Percentiles rank a stretch among this genome's conserved stretches.
These are phyloP conservation scores for Passer montanus DNA, from an alignment of 2,113 vertebrate genomes.

Conservation along the genomic window DNA sequence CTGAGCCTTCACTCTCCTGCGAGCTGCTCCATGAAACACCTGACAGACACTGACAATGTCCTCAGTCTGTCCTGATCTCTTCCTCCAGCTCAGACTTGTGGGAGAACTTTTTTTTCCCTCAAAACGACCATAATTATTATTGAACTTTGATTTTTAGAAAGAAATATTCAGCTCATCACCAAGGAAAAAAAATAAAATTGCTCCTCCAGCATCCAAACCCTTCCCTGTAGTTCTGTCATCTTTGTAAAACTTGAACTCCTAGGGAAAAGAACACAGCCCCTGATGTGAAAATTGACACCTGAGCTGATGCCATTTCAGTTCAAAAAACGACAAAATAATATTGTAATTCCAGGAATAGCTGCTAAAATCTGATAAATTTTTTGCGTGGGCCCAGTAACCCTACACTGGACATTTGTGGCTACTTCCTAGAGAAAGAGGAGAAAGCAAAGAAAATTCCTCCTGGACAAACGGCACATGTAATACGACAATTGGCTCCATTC, in stretches of 20 bases:
- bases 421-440: slow-evolving; percentile 65
- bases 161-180: background rate
- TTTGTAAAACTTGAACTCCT: background rate
- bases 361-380: slow-evolving; percentile 50
- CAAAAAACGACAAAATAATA: slow-evolving; percentile 20
- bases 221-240: background rate
- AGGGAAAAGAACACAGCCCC: background rate
- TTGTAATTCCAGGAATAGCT: slow-evolving; percentile 52
- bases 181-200: background rate
- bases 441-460: slow-evolving; percentile 57
- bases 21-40: background rate
- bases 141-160: background rate
- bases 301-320: background rate
- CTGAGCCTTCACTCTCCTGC: background rate
- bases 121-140: background rate
- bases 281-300: slow-evolving; percentile 1
- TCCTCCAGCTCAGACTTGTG: background rate
- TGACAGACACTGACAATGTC: rapidly evolving
- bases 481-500: slow-evolving; percentile 38
- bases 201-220: background rate
- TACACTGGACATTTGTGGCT: slow-evolving; percentile 41
- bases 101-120: background rate
- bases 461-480: slow-evolving; percentile 22
- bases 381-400: slow-evolving; percentile 36
- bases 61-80: background rate